Evolutionary conservation across 2,113 vertebrate genomes (phyloP).

Genomic region (Gracilinanus agilis): DNA sequence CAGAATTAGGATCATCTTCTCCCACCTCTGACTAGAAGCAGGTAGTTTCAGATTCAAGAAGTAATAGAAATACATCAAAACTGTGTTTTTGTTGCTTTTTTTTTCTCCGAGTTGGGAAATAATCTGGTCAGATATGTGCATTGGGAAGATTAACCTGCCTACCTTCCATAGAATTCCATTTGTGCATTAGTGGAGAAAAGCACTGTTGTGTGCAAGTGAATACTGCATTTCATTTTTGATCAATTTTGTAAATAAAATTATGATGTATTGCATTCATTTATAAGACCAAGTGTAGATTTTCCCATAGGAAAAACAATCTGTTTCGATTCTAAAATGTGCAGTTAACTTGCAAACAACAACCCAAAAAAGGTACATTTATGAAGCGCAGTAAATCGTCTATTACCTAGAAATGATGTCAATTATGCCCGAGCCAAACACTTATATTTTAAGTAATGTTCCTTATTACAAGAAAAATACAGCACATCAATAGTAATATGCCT

Average conservation of each 20-base stretch:
- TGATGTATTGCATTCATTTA: constrained; percentile 24
- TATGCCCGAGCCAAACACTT: constrained; percentile 1
- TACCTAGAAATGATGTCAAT: constrained; percentile 32
- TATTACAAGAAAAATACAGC: constrained; percentile 3
- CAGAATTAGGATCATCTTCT: neutral
- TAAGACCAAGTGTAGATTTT: constrained; percentile 2
- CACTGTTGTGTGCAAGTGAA: neutral
- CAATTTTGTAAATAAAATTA: constrained; percentile 22
- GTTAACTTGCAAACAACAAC: constrained; percentile 10
- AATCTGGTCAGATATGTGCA: neutral
- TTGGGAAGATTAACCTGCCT: neutral
- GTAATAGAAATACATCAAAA: neutral
- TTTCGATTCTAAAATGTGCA: neutral
- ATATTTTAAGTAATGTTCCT: constrained; percentile 38
- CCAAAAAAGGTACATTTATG: neutral
- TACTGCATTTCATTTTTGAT: constrained; percentile 20
- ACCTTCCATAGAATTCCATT: neutral
- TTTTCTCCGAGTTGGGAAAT: neutral
- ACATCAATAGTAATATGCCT: neutral
- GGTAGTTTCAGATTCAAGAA: constrained; percentile 11
- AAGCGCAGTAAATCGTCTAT: neutral
- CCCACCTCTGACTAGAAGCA: constrained; percentile 15
- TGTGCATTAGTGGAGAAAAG: neutral
- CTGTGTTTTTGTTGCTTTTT: neutral
- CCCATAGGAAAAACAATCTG: neutral